These are phyloP conservation scores for Ophiodon elongatus DNA, from an alignment of 2,113 vertebrate genomes.

Conservation along the genomic window DNA sequence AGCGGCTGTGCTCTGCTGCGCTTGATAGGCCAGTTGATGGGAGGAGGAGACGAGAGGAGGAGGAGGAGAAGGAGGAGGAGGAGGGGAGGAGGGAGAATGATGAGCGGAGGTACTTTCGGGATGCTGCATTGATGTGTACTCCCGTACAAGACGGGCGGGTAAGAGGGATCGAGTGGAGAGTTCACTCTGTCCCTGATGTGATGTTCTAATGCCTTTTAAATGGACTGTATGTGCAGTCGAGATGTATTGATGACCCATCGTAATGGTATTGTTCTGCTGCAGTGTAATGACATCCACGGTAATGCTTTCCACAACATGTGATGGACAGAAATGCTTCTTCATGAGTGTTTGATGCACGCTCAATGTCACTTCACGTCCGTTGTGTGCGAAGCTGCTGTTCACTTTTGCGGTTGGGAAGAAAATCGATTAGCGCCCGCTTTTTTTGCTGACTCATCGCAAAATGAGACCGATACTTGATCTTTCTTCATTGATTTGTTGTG, in stretches of 20 bases:
- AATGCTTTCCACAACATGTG: slow-evolving; percentile 37
- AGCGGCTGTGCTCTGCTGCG: slow-evolving; percentile 44
- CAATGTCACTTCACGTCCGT: background rate
- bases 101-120: slow-evolving; percentile 11
- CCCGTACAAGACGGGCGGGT: slow-evolving; percentile 4
- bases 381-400: background rate
- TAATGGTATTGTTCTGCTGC: slow-evolving; percentile 47
- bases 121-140: slow-evolving; percentile 1
- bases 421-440: background rate
- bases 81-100: background rate
- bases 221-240: slow-evolving; percentile 17
- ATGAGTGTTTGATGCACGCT: background rate
- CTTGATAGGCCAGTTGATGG: slow-evolving; percentile 39
- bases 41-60: slow-evolving; percentile 4
- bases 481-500: background rate
- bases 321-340: slow-evolving; percentile 16
- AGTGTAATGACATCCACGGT: slow-evolving; percentile 43
- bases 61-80: background rate
- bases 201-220: slow-evolving; percentile 36
- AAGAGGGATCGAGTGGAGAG: background rate
- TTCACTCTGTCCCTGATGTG: background rate
- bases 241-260: slow-evolving; percentile 50
- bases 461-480: background rate
- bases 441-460: background rate
- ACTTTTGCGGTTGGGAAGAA: background rate